Base-by-base conservation (phyloP, 2,797 vertebrate species). In the Pipistrellus kuhlii region DNA sequence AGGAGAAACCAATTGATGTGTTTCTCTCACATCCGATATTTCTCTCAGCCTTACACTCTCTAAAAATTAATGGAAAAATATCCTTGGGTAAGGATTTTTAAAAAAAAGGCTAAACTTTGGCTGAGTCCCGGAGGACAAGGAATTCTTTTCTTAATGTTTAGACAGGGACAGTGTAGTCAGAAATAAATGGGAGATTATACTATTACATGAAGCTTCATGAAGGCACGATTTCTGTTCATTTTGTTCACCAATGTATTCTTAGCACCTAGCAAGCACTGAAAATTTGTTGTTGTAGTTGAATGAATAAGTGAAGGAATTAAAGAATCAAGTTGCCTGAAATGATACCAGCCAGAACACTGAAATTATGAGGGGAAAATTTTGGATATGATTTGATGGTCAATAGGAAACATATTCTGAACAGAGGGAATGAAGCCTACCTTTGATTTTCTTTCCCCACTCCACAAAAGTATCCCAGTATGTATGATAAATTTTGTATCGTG, bases 251-350 rank as follows among this genome's bases (percentile, higher is more conserved):
- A 9, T 25, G 3, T 57, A 76, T 66, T 66, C 48, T 62, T 32
- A 92, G n/a, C 13, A 80, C 30, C 9, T 69, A 71, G 14, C 8
- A 82, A 77, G 32, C 17, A 51, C 13, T 38, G 6, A 9, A 57
- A 66, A 27, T 13, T 68, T 18, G 55, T 57, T 57, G 55, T 27
- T 57, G 55, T 27, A 88, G 38, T 59, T 85, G 17, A 71, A 69
- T 69, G 10, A 80, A 80, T 18, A 85, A 82, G 77, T 48, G 25
- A 62, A 62, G 59, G 35, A 57, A 94, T 55, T 25, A 72, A 92
- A 94, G 15, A 83, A 76, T 91, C 18, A 77, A 53, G 53, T 71
- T 82, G 46, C 17, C n/a, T 77, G 30, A 85, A 83, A 53, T 57
- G 13, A 90, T n/a, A 75, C 64, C 62, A 64, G 23, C 27, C 21